These are phyloP conservation scores for Troilus luridus DNA, from an alignment of 2,888 invertebrate genomes.

Conservation along the genomic window DNA sequence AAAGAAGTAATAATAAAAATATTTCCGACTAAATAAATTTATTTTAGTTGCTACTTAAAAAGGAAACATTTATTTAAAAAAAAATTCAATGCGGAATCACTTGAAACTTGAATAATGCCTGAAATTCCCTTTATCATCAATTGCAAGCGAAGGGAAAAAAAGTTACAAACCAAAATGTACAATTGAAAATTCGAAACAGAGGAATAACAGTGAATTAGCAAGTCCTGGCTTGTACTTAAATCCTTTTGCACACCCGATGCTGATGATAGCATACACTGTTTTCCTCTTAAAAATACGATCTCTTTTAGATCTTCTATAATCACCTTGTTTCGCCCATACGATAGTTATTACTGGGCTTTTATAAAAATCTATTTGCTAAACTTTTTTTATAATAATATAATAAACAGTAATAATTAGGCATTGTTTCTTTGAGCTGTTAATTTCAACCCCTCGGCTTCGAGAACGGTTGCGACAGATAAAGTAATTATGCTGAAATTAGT, in stretches of 20 bases:
- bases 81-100: background rate
- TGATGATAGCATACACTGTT: background rate
- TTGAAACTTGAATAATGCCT: background rate
- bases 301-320: background rate
- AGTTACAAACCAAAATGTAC: background rate
- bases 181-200: background rate
- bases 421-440: no score
- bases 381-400: background rate
- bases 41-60: background rate
- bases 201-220: background rate
- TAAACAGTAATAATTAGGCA: no score
- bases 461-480: no score
- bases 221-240: background rate
- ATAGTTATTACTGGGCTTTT: background rate
- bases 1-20: background rate
- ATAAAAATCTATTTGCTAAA: background rate
- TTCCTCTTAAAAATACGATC: background rate
- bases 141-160: background rate
- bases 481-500: no score
- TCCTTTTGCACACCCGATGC: background rate
- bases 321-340: background rate
- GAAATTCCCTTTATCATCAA: background rate
- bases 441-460: no score
- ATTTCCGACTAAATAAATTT: background rate
- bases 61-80: background rate